Percentiles rank a stretch among this genome's conserved stretches.
Evolutionary conservation across 2,888 invertebrate genomes (phyloP).

Genomic region (Lymantria monacha): DNA sequence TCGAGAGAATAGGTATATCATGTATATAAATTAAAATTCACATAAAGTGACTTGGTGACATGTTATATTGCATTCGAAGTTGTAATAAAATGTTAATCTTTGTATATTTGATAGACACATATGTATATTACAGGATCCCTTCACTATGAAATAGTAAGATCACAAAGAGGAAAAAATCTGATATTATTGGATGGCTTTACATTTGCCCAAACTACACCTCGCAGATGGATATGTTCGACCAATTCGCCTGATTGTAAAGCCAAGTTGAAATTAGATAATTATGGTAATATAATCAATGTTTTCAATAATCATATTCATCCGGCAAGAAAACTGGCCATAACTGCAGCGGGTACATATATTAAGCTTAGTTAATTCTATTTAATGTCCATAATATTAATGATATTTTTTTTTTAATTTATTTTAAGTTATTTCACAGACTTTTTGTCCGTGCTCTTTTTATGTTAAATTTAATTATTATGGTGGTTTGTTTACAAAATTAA

Average conservation of each 20-base stretch:
- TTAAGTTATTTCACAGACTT: no score
- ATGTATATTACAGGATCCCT: constrained; percentile 4
- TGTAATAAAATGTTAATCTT: no score
- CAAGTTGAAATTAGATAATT: constrained; percentile 29
- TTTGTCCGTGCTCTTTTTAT: no score
- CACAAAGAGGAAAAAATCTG: constrained; percentile 38
- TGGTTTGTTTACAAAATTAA: no score
- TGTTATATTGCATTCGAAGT: no score
- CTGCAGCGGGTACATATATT: constrained; percentile 10
- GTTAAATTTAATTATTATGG: no score
- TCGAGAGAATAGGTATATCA: no score
- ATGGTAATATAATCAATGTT: constrained; percentile 25
- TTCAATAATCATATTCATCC: constrained; percentile 37
- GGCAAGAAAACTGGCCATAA: constrained; percentile 28
- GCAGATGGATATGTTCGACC: constrained; percentile 44
- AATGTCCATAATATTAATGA: background rate
- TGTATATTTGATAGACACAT: no score
- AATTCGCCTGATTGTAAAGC: constrained; percentile 14
- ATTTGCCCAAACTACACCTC: constrained; percentile 24
- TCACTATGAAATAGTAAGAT: constrained; percentile 34
- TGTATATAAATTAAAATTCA: no score
- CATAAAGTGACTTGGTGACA: no score
- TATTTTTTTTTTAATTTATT: no score
- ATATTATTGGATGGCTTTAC: constrained; percentile 40
- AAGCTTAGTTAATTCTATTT: constrained; percentile 2